Base-by-base conservation (phyloP, 2,888 invertebrate species). In the Aricia artaxerxes region DNA sequence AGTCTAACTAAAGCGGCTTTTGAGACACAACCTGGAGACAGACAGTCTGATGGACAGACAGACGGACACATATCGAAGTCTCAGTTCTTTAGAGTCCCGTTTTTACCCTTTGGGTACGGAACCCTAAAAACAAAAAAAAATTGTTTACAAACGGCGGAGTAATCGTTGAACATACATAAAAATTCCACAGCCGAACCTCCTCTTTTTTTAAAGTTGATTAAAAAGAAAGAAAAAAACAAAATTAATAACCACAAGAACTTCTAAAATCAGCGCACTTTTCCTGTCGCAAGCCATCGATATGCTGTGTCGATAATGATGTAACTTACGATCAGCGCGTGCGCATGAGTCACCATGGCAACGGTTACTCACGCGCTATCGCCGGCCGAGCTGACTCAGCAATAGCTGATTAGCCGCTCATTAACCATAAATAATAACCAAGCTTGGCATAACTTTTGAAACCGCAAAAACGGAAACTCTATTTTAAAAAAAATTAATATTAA, bases 321-420 rank as follows among this genome's bases (percentile, higher is more conserved):
- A 69, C 69, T 69, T 69, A 31, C 31, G 31, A 61, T 24, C 64
- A 64, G 64, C 31, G 35, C 64, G 61, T 11, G 64, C 57, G 57
- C 57, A 61, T 69, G 69, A 69, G 4, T 69, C 69, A 69, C 69
- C 69, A 38, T 69, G 69, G 69, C 35, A 11, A 69, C 69, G 69
- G 35, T 69, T 69, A 69, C 35, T 69, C 69, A 69, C 38, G 9
- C 69, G 69, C 35, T 69, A 69, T 69, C 69, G 64, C 31, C 49
- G 24, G 24, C 24, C 61, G 61, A 57, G 57, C 61, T 69, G 69
- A 69, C 69, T 69, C 35, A 69, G 69, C 69, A 69, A 13, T 69
- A 35, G 35, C 35, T 38, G 69, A 69, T 69, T 64, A 69, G 69
- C 69, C 69, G 69, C 35, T 69, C 35, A 69, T 38, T 69, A 38